Conservation (phyloP, 2,797 vertebrate genomes). For the Sylvilagus floridanus region DNA sequence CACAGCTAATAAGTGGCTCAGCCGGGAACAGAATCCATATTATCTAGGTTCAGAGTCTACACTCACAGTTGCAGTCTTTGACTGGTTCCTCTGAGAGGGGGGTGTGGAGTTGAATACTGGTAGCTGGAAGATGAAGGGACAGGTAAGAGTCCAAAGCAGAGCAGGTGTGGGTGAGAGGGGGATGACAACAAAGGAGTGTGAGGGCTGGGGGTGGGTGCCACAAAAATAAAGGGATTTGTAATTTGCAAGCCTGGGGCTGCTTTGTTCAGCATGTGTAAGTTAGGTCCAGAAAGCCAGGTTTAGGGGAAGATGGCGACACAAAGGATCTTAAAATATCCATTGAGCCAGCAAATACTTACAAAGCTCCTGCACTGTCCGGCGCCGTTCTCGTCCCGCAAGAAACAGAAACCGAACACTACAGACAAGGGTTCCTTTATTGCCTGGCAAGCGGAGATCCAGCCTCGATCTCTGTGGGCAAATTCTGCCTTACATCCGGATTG, state of each 20-base stretch:
- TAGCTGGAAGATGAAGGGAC: not conserved
- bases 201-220: rapidly evolving
- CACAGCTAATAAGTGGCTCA: not conserved
- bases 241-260: not conserved
- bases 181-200: rapidly evolving
- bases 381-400: too few species aligned
- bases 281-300: not conserved
- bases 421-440: too few species aligned
- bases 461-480: too few species aligned
- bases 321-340: not conserved
- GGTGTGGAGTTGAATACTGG: not conserved
- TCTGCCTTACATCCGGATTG: too few species aligned
- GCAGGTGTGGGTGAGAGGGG: not conserved
- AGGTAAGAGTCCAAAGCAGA: not conserved
- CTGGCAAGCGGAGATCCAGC: too few species aligned
- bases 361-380: not conserved
- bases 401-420: too few species aligned
- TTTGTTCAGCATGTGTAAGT: not conserved
- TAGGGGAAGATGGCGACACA: not conserved
- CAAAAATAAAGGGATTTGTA: not conserved
- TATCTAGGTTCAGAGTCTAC: not conserved
- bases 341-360: not conserved
- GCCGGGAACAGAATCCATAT: not conserved
- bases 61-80: not conserved
- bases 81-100: not conserved